Conservation (phyloP, 2,797 vertebrate species). For the Protonibea diacanthus region DNA sequence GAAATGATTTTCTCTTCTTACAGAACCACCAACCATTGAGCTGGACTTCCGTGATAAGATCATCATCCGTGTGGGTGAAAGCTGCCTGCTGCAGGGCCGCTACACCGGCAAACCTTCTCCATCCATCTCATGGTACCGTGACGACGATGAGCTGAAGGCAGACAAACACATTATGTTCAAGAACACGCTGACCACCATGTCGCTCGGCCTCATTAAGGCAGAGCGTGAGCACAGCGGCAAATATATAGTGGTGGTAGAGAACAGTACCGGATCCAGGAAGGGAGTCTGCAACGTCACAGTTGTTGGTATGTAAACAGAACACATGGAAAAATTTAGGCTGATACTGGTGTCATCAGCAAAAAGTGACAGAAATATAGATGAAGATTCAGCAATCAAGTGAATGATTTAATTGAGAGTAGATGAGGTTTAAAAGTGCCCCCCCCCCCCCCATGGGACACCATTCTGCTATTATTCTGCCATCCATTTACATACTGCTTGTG, state of each 20-base stretch:
- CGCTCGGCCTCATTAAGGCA: conserved; percentile 92
- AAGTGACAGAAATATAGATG: neutral
- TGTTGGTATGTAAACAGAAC: conserved; percentile 87
- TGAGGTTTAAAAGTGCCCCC: neutral
- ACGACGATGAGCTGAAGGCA: conserved; percentile 91
- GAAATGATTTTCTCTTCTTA: conserved; percentile 20
- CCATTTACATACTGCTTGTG: neutral
- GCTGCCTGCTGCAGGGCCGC: conserved; percentile 92
- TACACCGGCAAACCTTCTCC: conserved; percentile 96
- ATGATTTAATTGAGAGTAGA: neutral
- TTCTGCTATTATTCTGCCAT: neutral
- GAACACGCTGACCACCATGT: conserved; percentile 91
- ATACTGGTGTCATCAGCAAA: neutral
- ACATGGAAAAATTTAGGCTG: neutral
- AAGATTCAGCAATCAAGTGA: neutral
- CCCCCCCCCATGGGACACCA: neutral
- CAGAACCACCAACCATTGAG: conserved; percentile 96
- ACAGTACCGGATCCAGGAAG: conserved; percentile 95
- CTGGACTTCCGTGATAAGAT: conserved; percentile 97
- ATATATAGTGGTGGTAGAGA: conserved; percentile 95
- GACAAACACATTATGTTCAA: conserved; percentile 91
- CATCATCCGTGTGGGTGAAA: conserved; percentile 93
- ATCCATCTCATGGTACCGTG: conserved; percentile 92
- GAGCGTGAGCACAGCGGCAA: conserved; percentile 93
- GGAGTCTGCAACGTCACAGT: conserved; percentile 93